Evolutionary conservation across 1,140 invertebrate species (phyloP), one percentile per base, ranked within the genome.

Genomic region (Drosophila lowei): DNA sequence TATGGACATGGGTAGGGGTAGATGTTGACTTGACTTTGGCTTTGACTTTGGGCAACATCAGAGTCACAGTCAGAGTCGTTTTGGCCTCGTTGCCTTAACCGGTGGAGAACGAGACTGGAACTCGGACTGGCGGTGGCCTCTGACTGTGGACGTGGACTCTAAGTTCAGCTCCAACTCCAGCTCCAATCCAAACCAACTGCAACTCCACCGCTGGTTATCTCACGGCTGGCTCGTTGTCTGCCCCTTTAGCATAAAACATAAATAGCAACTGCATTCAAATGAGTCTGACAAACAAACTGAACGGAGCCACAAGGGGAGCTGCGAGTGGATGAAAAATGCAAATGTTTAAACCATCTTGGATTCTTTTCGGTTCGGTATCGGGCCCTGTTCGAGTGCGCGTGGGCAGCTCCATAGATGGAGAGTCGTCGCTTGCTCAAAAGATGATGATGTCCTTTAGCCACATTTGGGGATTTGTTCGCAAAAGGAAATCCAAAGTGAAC

Each of bases 241-340:
- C 66, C 64, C 63, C 81, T 88, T 86, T 88, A 86, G 83, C 81
- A 86, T 88, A 86, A 86, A 88, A 88, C 81, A 86, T 81, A 86
- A 86, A 86, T 86, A 88, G 81, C 78, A 76, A 88, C 73, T 86
- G 74, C 81, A 86, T 86, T 86, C 83, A 86, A 86, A 85, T 85
- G 81, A 86, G 81, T 78, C 74, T 67, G 73, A 88, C 78, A 86
- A 88, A 88, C 81, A 86, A 85, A 83, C 74, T 65, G 23, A 23
- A 42, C 28, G 30, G 21, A 13, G 6, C 28, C 21, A 34, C 67
- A 72, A 72, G 52, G 68, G 60, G 72, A 62, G 70, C 58, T 44
- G 67, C 11, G 52, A 61, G 41, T 50, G 30, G 46, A 73, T 47
- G 58, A 72, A 72, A 72, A 72, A 72, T 72, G 66, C 58, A 72